phyloP scores from a whole-genome alignment of 2,113 vertebrate genomes.

The Zonotrichia leucophrys region DNA sequence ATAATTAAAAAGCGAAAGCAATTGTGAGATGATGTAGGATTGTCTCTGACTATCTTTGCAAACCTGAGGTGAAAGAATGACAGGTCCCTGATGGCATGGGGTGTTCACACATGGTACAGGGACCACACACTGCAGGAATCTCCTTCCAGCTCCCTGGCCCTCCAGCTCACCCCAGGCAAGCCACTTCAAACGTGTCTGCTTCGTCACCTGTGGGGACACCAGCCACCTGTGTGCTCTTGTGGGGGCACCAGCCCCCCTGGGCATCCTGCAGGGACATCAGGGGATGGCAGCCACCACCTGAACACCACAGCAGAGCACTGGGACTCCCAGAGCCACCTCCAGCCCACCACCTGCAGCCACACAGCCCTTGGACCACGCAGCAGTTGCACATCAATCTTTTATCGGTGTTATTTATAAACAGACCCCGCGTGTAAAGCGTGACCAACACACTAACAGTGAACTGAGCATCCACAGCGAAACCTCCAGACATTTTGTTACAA shows the following conservation, averaged over 20 bases:
- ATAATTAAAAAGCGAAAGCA: background rate
- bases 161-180: accelerated
- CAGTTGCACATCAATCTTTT: background rate
- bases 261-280: background rate
- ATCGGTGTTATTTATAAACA: background rate
- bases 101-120: background rate
- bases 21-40: background rate
- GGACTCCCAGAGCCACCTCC: background rate
- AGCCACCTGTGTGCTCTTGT: background rate
- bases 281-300: background rate
- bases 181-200: background rate
- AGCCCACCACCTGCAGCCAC: background rate
- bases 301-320: background rate
- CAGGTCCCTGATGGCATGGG: background rate
- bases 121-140: background rate
- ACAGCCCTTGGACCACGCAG: background rate
- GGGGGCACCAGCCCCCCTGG: background rate
- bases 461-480: background rate
- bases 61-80: background rate
- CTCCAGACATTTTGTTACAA: background rate
- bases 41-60: background rate
- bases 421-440: background rate
- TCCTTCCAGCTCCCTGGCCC: background rate
- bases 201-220: background rate
- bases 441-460: background rate